These are phyloP conservation scores for Melanostoma scalare DNA, from an alignment of 2,888 invertebrate genomes.

Conservation along the genomic window DNA sequence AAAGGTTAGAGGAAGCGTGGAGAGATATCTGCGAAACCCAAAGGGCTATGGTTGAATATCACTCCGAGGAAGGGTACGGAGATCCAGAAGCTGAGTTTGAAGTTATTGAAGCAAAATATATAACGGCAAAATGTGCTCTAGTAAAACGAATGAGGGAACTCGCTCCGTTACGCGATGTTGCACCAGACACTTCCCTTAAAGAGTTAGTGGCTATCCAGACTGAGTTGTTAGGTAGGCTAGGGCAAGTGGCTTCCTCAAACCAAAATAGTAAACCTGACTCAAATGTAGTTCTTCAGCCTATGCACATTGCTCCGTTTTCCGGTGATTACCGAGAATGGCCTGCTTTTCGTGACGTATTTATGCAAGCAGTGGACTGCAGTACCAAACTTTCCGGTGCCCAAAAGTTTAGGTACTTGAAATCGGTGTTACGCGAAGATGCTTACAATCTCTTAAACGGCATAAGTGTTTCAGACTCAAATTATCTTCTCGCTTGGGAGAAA, in stretches of 20 bases:
- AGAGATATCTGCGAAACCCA: conserved; percentile 21
- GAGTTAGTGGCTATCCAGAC: background rate
- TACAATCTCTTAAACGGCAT: no score
- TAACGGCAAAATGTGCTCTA: background rate
- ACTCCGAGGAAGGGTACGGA: conserved; percentile 3
- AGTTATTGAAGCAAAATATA: conserved; percentile 10
- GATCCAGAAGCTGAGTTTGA: conserved; percentile 15
- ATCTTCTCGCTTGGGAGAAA: no score
- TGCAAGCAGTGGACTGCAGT: background rate
- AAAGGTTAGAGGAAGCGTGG: conserved; percentile 7
- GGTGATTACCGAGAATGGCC: conserved; percentile 13
- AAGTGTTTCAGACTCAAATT: no score
- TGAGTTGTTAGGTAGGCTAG: background rate
- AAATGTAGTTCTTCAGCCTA: background rate
- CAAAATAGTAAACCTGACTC: background rate
- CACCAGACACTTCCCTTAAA: background rate
- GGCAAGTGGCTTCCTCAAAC: background rate
- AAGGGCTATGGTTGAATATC: conserved; percentile 4
- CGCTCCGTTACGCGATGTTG: background rate
- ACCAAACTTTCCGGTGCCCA: no score
- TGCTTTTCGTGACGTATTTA: background rate
- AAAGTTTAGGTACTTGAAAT: no score
- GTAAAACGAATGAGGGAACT: background rate
- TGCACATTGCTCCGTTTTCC: conserved; percentile 8
- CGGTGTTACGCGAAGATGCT: no score